Base-by-base conservation (phyloP, 2,113 vertebrate genomes). In the Pipa parva region DNA sequence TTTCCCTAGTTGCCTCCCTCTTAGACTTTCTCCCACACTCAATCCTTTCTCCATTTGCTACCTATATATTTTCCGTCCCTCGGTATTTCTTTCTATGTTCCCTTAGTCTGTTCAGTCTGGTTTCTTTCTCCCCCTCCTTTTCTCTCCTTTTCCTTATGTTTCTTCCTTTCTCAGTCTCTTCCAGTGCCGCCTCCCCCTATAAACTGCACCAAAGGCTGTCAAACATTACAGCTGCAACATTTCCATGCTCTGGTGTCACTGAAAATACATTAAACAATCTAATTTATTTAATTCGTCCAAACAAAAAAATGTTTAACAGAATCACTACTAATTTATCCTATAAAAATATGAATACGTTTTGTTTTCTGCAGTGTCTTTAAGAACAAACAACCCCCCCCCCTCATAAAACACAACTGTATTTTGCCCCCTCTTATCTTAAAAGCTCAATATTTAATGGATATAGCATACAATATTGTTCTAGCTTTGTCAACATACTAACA, bases 141-240 rank as follows among this genome's bases (percentile, higher is more conserved):
- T 58, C 58, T 52, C 58, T 54, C 48, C 66, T 58, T 52, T 61
- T 70, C 66, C 58, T 13, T 68, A 68, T 68, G 65, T 68, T 68
- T 68, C 66, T 70, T 48, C 58, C 48, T 61, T 58, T 60, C 57
- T 59, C 54, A 52, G 66, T 61, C 66, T 70, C 66, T 61, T 52
- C 57, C 66, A 45, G 25, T 70, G 66, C 57, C 58, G 48, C 66
- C 66, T 70, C 66, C 66, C 65, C 66, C 66, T 70, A 70, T 70
- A 70, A 70, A 70, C 57, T 70, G 66, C 66, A 70, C 66, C 66
- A 70, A 70, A 70, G 66, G 66, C 66, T 70, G 66, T 70, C 66
- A 70, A 70, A 70, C 66, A 70, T 70, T 49, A 70, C 66, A 70
- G 66, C 66, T 70, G 66, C 66, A 70, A 70, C 66, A 70, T 70